Evolutionary conservation across 2,888 invertebrate genomes (phyloP), one percentile per base, ranked within the genome.

Genomic region (Metacarcinus magister): DNA sequence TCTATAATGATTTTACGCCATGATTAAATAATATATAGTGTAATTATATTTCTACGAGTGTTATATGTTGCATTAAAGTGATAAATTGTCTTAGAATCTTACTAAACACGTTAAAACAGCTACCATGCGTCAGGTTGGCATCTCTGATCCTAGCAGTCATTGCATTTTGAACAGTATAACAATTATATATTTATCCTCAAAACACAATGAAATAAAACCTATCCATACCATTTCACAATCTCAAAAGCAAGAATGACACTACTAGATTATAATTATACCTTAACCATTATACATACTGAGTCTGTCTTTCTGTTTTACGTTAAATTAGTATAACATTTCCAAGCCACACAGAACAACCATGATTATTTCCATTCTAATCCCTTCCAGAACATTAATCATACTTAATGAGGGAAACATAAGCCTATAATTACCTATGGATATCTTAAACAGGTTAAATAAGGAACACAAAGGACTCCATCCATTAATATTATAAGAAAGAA

Each of bases 151-250:
- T 39, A 28, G 87, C 39, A 87, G 13, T 87, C 87, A 39, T 82
- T 82, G 75, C 87, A 87, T 87, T 87, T 87, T 87, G 39, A 87
- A 87, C 87, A 19, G 87, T 87, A 87, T 87, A 87, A 87, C 87
- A 32, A 32, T 87, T 87, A 39, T 87, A 39, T 13, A 4, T 16
- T 87, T 87, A 2, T 87, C 87, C 87, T 87, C 39, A 87, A 39
- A 87, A 39, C 39, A 39, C 87, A 39, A 87, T 87, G n/a, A 39
- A 32, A 39, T 39, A 87, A 2, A 16, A 39, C 16, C 13, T 87
- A 87, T 2, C 39, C 16, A 39, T 87, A 87, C 32, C 87, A 39
- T 2, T 32, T 39, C 39, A 87, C 32, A 39, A 32, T 87, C 39
- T 8, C 16, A 0, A 16, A 87, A 39, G n/a, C 39, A 39, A 39